Evolutionary conservation across 2,797 vertebrate genomes (phyloP), one percentile per base, ranked within the genome.

Genomic region (Arnoldichthys spilopterus): DNA sequence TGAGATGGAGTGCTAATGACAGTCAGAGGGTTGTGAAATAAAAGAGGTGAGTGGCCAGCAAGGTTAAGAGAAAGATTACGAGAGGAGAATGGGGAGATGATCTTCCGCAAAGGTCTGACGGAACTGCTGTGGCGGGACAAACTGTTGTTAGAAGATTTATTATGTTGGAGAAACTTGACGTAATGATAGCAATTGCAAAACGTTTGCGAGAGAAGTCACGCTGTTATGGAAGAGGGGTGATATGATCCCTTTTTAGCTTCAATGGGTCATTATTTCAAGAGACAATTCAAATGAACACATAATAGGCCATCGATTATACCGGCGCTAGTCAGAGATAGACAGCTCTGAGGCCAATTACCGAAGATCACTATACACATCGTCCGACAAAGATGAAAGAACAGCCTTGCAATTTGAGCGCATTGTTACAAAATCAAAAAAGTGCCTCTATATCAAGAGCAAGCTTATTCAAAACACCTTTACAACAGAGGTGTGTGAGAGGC

Each of bases 61-160:
- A 79, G 72, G 70, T 83, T 77, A 59, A 40, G 72, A 56, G 30
- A 24, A 67, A 58, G 78, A 84, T 77, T 68, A 81, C 26, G 53
- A 71, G 32, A 66, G 26, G 16, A 78, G 58, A 80, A 76, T 40
- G 20, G 40, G 8, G 59, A 74, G 79, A 51, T 45, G 71, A 77
- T 77, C 75, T 62, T 76, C 26, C 22, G 61, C n/a, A 64, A 61
- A 74, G 59, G 79, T 80, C 69, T 59, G 64, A n/a, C 30, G 22
- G 45, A 61, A 77, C 47, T 70, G 67, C 76, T 18, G 49, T 54
- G 30, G 47, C 34, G 70, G 79, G 62, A 70, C 53, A 51, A 80
- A 85, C 79, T 83, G 78, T 77, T 86, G 82, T 85, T 77, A 83
- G 79, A 79, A 76, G 81, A 82, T 81, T 85, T 78, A 86, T 85